These are phyloP conservation scores for Selene dorsalis DNA, from an alignment of 2,797 vertebrate genomes.

Conservation along the genomic window DNA sequence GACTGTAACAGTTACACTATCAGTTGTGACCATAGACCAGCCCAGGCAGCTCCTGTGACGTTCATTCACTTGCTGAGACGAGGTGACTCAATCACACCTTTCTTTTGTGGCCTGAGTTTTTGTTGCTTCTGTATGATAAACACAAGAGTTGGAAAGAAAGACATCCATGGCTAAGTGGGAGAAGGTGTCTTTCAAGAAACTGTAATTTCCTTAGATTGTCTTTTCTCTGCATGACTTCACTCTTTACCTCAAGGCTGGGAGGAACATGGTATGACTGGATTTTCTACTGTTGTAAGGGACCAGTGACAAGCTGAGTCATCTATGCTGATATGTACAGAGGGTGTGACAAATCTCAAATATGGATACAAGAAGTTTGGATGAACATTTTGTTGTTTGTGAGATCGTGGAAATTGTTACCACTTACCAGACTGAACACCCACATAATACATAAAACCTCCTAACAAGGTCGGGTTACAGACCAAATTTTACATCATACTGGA, in stretches of 20 bases:
- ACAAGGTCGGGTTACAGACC: background rate
- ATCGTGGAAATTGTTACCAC: background rate
- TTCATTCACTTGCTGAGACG: background rate
- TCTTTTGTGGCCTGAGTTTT: background rate
- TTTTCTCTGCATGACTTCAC: conserved; percentile 5
- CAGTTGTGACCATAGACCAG: background rate
- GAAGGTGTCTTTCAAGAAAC: background rate
- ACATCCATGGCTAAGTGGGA: background rate
- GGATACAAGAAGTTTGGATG: conserved; percentile 18
- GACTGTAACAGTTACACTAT: background rate
- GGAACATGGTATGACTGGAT: conserved; percentile 42
- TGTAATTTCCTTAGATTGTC: conserved; percentile 9
- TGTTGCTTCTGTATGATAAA: background rate
- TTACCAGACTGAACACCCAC: background rate
- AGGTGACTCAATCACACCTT: background rate
- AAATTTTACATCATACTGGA: background rate
- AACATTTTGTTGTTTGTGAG: background rate
- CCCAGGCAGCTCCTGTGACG: background rate
- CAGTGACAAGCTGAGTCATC: conserved; percentile 72
- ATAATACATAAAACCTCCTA: background rate
- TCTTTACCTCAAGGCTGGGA: conserved; percentile 36
- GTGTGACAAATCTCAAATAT: conserved; percentile 38
- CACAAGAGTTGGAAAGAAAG: background rate
- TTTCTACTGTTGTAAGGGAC: conserved; percentile 35
- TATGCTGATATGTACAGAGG: conserved; percentile 49